Base-by-base conservation (phyloP, 2,888 invertebrate species). In the Philonicus albiceps region DNA sequence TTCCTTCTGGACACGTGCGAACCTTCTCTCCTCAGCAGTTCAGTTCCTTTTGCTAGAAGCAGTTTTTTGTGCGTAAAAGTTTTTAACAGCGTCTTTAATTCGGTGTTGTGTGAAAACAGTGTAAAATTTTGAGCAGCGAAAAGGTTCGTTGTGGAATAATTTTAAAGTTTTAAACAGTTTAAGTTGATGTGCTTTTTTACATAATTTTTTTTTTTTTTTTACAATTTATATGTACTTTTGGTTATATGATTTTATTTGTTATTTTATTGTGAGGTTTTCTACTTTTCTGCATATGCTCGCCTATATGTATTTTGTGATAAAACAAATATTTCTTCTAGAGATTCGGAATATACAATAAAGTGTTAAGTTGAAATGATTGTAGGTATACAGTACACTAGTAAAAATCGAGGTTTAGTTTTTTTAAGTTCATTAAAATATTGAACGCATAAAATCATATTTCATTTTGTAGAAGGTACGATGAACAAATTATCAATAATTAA, bases 1-100 rank as follows among this genome's bases (percentile, higher is more conserved):
- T 87, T 87, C 84, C 86, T 87, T 31, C 86, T 88, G 88, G 85
- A 86, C 88, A 88, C 88, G 89, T 89, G 88, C 88, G 87, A 84
- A 87, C 74, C 87, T 88, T 86, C 87, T 80, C 43, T 34, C 76
- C 55, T 53, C 40, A 73, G 43, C 74, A 86, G 87, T n/a, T n/a
- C 87, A 87, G 85, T 86, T 86, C 37, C 43, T 64, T 64, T 64
- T 3, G 27, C 64, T 13, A 64, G 2, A 8, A 64, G n/a, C 27
- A 64, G 64, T 64, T 22, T 13, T 64, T 8, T 64, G 64, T 64
- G 64, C 64, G 8, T n/a, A 64, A 22, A 64, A 64, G 64, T 64
- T 27, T 64, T 27, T 7, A 27, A 27, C 11, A 7, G 64, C 27
- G 64, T 49, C 19, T 16, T 11, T 64, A 64, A 27, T 27, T 64